Percentiles rank a stretch among this genome's conserved stretches.
Conservation (phyloP, 2,113 vertebrate species). For the Meriones unguiculatus region DNA sequence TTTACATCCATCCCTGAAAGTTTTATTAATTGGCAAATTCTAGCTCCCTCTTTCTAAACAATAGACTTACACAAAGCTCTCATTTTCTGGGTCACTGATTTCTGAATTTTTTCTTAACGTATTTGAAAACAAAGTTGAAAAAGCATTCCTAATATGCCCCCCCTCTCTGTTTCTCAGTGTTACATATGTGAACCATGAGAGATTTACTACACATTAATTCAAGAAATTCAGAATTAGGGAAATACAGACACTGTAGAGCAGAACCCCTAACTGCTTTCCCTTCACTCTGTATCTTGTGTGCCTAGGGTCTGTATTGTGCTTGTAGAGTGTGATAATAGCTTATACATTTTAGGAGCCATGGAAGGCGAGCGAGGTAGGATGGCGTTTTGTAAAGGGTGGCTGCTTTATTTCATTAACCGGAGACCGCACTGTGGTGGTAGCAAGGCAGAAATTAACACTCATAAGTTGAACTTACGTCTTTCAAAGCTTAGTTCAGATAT, state of each 20-base stretch:
- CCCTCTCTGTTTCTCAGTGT: background rate
- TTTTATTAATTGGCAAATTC: background rate
- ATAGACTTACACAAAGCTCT: background rate
- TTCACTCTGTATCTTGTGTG: background rate
- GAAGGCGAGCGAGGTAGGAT: background rate
- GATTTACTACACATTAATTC: background rate
- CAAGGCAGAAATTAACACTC: conserved; percentile 22
- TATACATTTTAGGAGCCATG: background rate
- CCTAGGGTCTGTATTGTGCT: background rate
- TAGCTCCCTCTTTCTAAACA: background rate
- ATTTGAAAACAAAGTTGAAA: conserved; percentile 28
- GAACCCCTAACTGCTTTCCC: background rate
- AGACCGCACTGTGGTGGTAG: background rate
- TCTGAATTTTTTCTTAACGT: background rate
- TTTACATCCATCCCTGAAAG: background rate
- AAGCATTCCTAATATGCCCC: background rate
- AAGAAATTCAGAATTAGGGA: conserved; percentile 21
- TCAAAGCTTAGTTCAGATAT: background rate
- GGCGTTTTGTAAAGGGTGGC: background rate
- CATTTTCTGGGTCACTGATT: background rate
- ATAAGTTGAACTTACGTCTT: conserved; percentile 9
- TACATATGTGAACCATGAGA: background rate
- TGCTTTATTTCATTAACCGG: background rate
- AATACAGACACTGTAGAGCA: background rate
- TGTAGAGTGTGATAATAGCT: background rate